Percentiles rank a stretch among this genome's conserved stretches.
These are phyloP conservation scores for Melanostoma scalare DNA, from an alignment of 2,888 invertebrate genomes.

Conservation along the genomic window DNA sequence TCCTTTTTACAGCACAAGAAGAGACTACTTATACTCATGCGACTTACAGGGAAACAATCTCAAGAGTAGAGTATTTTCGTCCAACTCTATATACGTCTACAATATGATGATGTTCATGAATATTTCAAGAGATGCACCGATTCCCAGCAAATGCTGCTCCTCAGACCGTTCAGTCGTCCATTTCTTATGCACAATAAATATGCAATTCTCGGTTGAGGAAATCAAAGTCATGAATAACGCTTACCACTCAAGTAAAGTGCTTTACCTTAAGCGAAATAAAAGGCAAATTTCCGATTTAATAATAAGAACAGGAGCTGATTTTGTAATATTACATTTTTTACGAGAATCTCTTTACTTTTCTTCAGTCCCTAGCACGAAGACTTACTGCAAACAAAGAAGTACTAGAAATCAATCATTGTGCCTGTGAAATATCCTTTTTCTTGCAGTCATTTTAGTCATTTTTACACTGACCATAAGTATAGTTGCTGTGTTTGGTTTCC, in stretches of 20 bases:
- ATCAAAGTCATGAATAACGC: constrained; percentile 57
- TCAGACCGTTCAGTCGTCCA: constrained; percentile 16
- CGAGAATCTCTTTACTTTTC: constrained; percentile 1
- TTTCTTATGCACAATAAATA: constrained; percentile 66
- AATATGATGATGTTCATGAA: constrained; percentile 59
- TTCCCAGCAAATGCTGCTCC: constrained; percentile 32
- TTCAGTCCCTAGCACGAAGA: neutral
- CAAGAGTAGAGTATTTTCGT: no score
- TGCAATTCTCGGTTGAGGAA: constrained; percentile 62
- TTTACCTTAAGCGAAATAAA: constrained; percentile 45
- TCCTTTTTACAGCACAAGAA: no score
- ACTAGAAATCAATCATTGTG: constrained; percentile 45
- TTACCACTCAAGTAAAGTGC: constrained; percentile 10
- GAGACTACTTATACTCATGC: no score
- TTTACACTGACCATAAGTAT: constrained; percentile 6
- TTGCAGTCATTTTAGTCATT: constrained; percentile 8
- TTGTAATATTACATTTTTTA: constrained; percentile 28
- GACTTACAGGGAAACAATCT: no score
- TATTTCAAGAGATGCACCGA: constrained; percentile 63
- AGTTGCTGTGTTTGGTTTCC: neutral
- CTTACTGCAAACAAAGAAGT: neutral
- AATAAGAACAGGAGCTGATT: constrained; percentile 32
- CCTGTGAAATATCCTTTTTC: no score
- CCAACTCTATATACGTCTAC: neutral
- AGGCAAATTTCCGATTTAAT: constrained; percentile 37